A percentile compares a stretch with the other conserved stretches of the same genome.
Conservation (phyloP, 2,797 vertebrate species). For the Microctenopoma steveboyesi region DNA sequence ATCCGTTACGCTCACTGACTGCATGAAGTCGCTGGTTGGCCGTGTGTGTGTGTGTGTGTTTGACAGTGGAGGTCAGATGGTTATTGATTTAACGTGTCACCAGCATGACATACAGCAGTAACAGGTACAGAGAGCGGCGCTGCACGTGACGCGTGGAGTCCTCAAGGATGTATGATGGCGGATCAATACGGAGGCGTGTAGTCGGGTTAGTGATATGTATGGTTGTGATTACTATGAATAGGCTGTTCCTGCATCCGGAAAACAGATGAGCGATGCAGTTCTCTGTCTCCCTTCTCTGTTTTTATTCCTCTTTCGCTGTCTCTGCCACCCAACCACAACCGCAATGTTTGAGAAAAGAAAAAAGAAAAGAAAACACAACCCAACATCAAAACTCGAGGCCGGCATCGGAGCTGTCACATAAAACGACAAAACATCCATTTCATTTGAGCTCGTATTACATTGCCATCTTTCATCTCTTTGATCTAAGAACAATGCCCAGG, state of each 20-base stretch:
- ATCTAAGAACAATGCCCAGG: slow-evolving; percentile 67
- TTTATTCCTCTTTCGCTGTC: background rate
- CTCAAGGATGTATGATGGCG: slow-evolving; percentile 38
- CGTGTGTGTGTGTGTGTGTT: slow-evolving; percentile 17
- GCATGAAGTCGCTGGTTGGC: slow-evolving; percentile 24
- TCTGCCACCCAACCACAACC: slow-evolving; percentile 37
- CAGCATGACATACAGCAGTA: slow-evolving; percentile 54
- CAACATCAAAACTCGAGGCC: slow-evolving; percentile 61
- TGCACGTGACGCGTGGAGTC: slow-evolving; percentile 25
- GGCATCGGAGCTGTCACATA: slow-evolving; percentile 63
- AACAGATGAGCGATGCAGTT: slow-evolving; percentile 3
- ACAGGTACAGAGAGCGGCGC: slow-evolving; percentile 11
- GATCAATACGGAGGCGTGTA: slow-evolving; percentile 55
- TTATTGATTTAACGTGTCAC: slow-evolving; percentile 69
- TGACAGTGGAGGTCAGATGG: slow-evolving; percentile 40
- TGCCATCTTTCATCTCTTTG: slow-evolving; percentile 63
- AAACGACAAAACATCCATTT: slow-evolving; percentile 69
- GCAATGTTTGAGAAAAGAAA: background rate
- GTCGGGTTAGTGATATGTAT: slow-evolving; percentile 31
- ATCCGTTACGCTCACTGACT: slow-evolving; percentile 33
- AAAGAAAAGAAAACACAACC: slow-evolving; percentile 14
- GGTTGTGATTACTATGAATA: slow-evolving; percentile 45
- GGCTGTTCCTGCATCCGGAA: slow-evolving; percentile 21
- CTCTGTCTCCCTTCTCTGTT: background rate
- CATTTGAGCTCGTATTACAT: slow-evolving; percentile 65